Evolutionary conservation across 2,797 vertebrate genomes (phyloP), one percentile per base, ranked within the genome.

Genomic region (Sphenodon punctatus): DNA sequence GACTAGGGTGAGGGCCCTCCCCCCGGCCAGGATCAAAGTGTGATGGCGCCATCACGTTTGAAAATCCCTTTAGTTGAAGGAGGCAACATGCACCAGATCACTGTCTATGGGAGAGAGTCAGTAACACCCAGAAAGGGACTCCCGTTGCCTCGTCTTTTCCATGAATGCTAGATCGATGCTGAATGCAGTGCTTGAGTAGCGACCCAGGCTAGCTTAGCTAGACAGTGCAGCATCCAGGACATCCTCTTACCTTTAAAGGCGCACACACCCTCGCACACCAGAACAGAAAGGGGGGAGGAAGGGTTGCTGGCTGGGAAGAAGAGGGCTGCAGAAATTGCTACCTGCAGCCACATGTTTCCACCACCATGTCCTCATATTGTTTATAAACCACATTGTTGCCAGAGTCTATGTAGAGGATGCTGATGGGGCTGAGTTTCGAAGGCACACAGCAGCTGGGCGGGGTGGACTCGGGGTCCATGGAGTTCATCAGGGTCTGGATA

Each of bases 341-440:
- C 97, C 97, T 97, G 94, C 97, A 97, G 71, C 97, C 97, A 36
- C 97, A 97, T 0, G 94, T 94, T 91, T 97, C 97, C 92, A 97
- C 97, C 10, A 97, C 97, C 97, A 97, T 97, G 94, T 97, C 97
- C 94, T 97, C 97, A 1, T 97, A 97, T 79, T 97, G 97, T 80
- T 97, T 97, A 94, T 97, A 97, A 84, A 97, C 97, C 68, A 97
- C 97, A 22, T 97, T 97, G 93, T 97, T 97, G 56, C 96, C 97
- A 0, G 97, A 96, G 91, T 97, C 97, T 67, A 97, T 97, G 71
- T 97, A 97, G 41, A 97, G 94, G 89, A 97, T 97, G 94, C 97
- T 97, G 90, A 97, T 97, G 75, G 97, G 97, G 78, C 96, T 97
- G 89, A 97, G 97, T 75, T 97, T 97, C 73, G 97, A 95, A 5